Conservation (phyloP, 2,888 invertebrate species). For the Pseudococcus jackbeardsleyi region DNA sequence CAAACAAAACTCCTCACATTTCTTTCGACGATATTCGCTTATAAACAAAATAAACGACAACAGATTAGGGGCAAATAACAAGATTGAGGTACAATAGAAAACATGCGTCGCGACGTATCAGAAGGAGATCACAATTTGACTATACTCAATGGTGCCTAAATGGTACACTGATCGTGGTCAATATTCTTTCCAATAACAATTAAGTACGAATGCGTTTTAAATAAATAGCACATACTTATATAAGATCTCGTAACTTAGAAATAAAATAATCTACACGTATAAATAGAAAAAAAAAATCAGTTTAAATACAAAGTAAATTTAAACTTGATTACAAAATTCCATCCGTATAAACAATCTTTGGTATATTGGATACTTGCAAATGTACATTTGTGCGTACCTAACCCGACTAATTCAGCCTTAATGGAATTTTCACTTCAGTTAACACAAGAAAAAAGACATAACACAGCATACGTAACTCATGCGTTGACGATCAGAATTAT, state of each 20-base stretch:
- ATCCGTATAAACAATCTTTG: conserved; percentile 33
- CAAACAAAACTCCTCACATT: neutral
- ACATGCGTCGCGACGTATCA: neutral
- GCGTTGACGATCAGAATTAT: neutral
- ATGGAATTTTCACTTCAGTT: conserved; percentile 11
- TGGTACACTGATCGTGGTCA: neutral
- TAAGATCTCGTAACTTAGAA: neutral
- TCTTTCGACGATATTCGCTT: neutral
- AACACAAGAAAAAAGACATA: neutral
- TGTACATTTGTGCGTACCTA: neutral
- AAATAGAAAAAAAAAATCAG: neutral
- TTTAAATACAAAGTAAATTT: neutral
- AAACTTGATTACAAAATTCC: neutral
- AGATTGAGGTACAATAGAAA: neutral
- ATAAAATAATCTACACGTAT: neutral
- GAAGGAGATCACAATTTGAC: neutral
- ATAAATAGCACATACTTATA: neutral
- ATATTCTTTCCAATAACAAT: neutral
- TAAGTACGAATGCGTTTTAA: neutral
- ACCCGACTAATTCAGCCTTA: conserved; percentile 20
- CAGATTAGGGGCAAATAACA: neutral
- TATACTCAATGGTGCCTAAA: neutral
- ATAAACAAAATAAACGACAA: neutral
- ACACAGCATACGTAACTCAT: conserved; percentile 44
- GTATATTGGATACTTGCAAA: conserved; percentile 34